phyloP scores from a whole-genome alignment of 1,140 invertebrate genomes.

The Episyrphus balteatus region DNA sequence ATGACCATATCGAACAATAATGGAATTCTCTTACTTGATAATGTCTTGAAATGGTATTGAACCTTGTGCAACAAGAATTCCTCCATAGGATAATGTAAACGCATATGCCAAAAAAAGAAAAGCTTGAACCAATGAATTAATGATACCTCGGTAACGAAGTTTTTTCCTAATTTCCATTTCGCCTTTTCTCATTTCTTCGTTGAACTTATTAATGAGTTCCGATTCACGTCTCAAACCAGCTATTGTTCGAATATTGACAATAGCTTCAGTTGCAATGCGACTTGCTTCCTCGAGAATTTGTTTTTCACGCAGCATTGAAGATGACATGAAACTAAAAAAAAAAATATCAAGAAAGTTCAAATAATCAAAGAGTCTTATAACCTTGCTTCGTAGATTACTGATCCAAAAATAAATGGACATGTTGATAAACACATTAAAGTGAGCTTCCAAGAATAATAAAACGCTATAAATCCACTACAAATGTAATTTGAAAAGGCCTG shows the following conservation, averaged over 20 bases:
- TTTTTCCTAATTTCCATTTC: slow-evolving; percentile 43
- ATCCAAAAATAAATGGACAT: slow-evolving; percentile 63
- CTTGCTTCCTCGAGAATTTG: slow-evolving; percentile 53
- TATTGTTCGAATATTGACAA: slow-evolving; percentile 66
- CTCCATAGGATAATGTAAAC: slow-evolving; percentile 59
- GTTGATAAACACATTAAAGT: slow-evolving; percentile 65
- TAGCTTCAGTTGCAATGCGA: slow-evolving; percentile 62
- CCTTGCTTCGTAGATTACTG: slow-evolving; percentile 63
- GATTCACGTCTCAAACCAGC: slow-evolving; percentile 55
- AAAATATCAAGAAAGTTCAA: slow-evolving; percentile 4
- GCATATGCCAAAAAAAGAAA: slow-evolving; percentile 65
- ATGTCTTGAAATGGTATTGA: slow-evolving; percentile 55
- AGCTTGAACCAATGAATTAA: slow-evolving; percentile 58
- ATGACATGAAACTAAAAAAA: slow-evolving; percentile 39
- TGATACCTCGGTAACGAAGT: slow-evolving; percentile 51
- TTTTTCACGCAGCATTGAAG: slow-evolving; percentile 42
- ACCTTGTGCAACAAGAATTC: slow-evolving; percentile 52
- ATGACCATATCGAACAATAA: not conserved
- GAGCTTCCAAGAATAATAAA: slow-evolving; percentile 73
- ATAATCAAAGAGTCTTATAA: slow-evolving; percentile 9
- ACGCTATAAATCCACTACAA: slow-evolving; percentile 56
- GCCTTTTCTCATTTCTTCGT: slow-evolving; percentile 39
- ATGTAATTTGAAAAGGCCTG: slow-evolving; percentile 65
- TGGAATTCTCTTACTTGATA: slow-evolving; percentile 47
- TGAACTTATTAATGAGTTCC: slow-evolving; percentile 45